Percentiles rank a stretch among this genome's conserved stretches.
phyloP scores from a whole-genome alignment of 2,113 vertebrate species.

The Sylvia atricapilla region DNA sequence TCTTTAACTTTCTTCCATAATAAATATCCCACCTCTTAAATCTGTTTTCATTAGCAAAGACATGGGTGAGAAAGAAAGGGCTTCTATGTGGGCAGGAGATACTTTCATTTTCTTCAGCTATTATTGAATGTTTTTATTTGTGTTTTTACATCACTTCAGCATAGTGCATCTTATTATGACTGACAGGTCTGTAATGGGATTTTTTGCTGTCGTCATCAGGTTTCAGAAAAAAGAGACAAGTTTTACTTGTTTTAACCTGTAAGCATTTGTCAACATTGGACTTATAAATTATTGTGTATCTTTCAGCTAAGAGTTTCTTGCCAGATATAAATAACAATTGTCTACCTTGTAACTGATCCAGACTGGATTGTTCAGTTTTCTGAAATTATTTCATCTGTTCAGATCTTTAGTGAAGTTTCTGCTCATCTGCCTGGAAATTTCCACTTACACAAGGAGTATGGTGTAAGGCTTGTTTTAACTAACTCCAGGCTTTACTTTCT shows the following conservation, averaged over 20 bases:
- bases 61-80: background rate
- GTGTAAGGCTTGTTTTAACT: background rate
- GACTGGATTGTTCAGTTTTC: background rate
- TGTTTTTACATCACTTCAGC: slow-evolving; percentile 37
- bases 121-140: slow-evolving; percentile 45
- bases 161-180: slow-evolving; percentile 56
- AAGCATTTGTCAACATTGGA: slow-evolving; percentile 41
- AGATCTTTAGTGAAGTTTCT: slow-evolving; percentile 5
- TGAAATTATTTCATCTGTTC: slow-evolving; percentile 46
- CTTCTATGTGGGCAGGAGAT: background rate
- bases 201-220: slow-evolving; percentile 46
- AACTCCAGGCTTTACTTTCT: background rate
- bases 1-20: slow-evolving; percentile 69
- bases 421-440: background rate
- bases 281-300: slow-evolving; percentile 44
- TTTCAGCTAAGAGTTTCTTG: slow-evolving; percentile 42
- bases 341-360: slow-evolving; percentile 14
- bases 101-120: slow-evolving; percentile 33
- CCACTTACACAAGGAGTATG: background rate
- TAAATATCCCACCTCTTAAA: slow-evolving; percentile 65
- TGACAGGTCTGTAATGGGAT: slow-evolving; percentile 45
- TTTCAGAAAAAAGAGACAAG: slow-evolving; percentile 46
- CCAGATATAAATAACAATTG: slow-evolving; percentile 32
- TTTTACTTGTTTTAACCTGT: slow-evolving; percentile 39
- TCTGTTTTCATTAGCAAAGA: slow-evolving; percentile 72